Evolutionary conservation across 1,140 invertebrate genomes (phyloP), one percentile per base, ranked within the genome.

Genomic region (Trachelipus rathkii): DNA sequence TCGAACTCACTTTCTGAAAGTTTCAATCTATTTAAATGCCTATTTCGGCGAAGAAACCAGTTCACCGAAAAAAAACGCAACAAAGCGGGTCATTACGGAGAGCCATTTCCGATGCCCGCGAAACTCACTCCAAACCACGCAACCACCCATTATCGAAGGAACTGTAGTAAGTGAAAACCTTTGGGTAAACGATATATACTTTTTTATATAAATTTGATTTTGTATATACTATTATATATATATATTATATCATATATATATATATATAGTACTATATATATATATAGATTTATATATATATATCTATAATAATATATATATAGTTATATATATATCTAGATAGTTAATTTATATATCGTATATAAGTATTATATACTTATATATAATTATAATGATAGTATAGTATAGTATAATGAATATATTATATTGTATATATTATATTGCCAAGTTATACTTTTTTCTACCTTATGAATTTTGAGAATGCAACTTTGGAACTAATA

Each of bases 91-190:
- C 71, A 72, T 72, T 45, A 72, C 71, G 8, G 45, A 33, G 11
- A 15, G 10, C 71, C 33, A 72, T n/a, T 33, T 10, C 24, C 23
- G 45, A 45, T 19, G 71, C 3, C 11, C n/a, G n/a, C 21, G 0
- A n/a, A 19, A 10, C 4, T 70, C 68, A 19, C 33, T n/a, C 19
- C 71, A 33, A 33, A 45, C 45, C 0, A 44, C n/a, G n/a, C 71
- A 45, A 33, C 33, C 71, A 72, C n/a, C 71, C 71, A n/a, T 45
- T 72, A 72, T 72, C 71, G 11, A 44, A n/a, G n/a, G n/a, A 33
- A 45, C 8, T 24, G 44, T n/a, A n/a, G 44, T 33, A 72, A 72
- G 71, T 6, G n/a, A 72, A 44, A 72, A 72, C 71, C 43, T n/a
- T 72, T 33, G 71, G 71, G 71, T 72, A n/a, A n/a, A 72, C 11